A percentile compares a stretch with the other conserved stretches of the same genome.
Conservation (phyloP, 2,797 vertebrate genomes). For the Enteromius viviparus region DNA sequence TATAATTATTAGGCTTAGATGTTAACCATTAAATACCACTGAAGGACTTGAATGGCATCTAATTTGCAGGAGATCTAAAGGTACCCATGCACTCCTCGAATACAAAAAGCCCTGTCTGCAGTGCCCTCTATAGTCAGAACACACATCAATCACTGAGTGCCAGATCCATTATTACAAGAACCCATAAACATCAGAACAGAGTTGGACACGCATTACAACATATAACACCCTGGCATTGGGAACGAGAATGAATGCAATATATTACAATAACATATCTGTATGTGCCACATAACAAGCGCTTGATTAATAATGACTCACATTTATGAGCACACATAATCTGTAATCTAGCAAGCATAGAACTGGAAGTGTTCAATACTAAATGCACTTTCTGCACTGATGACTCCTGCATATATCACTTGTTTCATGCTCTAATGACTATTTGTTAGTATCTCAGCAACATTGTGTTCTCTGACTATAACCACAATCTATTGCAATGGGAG, state of each 20-base stretch:
- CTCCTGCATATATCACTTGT: neutral
- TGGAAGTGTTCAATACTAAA: neutral
- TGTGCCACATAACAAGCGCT: slow-evolving; percentile 1
- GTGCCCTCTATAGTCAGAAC: slow-evolving; percentile 54
- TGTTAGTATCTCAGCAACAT: neutral
- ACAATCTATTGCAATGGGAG: neutral
- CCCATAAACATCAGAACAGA: slow-evolving; percentile 1
- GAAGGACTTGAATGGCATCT: neutral
- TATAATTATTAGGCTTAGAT: neutral
- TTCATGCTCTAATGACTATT: slow-evolving; percentile 18
- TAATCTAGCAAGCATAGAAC: neutral
- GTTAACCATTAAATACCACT: neutral
- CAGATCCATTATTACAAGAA: neutral
- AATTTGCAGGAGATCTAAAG: slow-evolving; percentile 23
- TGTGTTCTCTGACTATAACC: neutral
- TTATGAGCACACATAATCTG: neutral
- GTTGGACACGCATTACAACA: neutral
- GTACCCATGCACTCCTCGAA: neutral
- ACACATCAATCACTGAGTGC: slow-evolving; percentile 39
- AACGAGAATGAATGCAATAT: neutral
- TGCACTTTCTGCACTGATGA: neutral
- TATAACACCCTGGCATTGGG: neutral
- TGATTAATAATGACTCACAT: slow-evolving; percentile 20
- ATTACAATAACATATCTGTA: neutral
- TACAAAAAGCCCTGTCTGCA: slow-evolving; percentile 40